A percentile compares a stretch with the other conserved stretches of the same genome.
phyloP scores from a whole-genome alignment of 2,797 vertebrate species.

The Cryptoblepharus egeriae region DNA sequence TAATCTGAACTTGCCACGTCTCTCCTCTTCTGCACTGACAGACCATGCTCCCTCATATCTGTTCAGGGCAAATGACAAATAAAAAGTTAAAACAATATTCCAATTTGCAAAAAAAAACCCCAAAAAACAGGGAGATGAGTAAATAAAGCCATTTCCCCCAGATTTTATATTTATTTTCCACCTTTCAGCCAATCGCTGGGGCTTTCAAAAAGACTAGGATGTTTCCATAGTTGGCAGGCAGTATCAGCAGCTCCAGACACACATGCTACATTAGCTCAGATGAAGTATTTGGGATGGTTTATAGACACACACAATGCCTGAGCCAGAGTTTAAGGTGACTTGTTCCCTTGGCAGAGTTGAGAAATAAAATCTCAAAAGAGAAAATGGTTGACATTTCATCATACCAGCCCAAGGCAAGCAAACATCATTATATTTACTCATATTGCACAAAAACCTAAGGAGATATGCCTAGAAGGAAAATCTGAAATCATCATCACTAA shows the following conservation, averaged over 20 bases:
- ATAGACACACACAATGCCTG: background rate
- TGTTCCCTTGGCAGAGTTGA: background rate
- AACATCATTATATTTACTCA: conserved; percentile 12
- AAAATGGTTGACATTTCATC: background rate
- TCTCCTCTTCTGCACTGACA: too few relatives aligned
- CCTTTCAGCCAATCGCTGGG: background rate
- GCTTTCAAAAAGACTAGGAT: background rate
- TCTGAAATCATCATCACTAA: conserved; percentile 30
- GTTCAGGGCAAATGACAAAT: too few relatives aligned
- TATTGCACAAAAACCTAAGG: background rate
- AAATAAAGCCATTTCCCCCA: background rate
- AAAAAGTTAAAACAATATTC: too few relatives aligned
- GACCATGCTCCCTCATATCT: too few relatives aligned
- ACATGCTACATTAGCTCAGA: too few relatives aligned
- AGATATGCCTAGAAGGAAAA: conserved; percentile 1
- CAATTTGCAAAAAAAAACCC: background rate
- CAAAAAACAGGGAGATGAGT: background rate
- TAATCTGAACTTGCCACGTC: too few relatives aligned
- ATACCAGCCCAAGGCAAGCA: conserved; percentile 13
- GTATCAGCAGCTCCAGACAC: background rate
- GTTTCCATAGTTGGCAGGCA: background rate
- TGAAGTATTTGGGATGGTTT: too few relatives aligned
- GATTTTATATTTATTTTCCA: background rate
- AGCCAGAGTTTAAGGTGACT: background rate
- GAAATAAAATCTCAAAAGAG: conserved; percentile 23